phyloP scores from a whole-genome alignment of 2,797 vertebrate species.

The Cyclura pinguis region DNA sequence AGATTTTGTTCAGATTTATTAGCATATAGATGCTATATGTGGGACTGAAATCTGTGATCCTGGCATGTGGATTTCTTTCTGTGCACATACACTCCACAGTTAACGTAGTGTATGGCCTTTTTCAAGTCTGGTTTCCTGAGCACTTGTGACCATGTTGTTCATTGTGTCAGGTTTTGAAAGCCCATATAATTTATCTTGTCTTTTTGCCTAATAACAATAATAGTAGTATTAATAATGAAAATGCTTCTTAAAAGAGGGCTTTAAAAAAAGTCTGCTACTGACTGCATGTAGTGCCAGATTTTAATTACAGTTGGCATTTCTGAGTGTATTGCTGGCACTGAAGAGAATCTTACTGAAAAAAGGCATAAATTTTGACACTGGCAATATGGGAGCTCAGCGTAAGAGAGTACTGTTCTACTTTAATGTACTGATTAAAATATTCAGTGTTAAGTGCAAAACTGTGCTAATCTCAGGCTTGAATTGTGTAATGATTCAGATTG shows the following conservation, averaged over 20 bases:
- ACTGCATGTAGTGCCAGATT: slow-evolving; percentile 83
- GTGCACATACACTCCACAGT: slow-evolving; percentile 6
- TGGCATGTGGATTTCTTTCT: slow-evolving; percentile 41
- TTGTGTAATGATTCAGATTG: slow-evolving; percentile 73
- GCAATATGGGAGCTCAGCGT: slow-evolving; percentile 83
- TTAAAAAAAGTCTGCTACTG: slow-evolving; percentile 75
- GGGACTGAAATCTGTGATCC: background rate
- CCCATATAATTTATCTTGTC: slow-evolving; percentile 72
- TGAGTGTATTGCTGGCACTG: slow-evolving; percentile 83
- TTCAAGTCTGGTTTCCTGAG: slow-evolving; percentile 60
- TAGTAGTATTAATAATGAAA: slow-evolving; percentile 62
- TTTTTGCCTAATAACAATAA: slow-evolving; percentile 64
- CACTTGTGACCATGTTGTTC: slow-evolving; percentile 67
- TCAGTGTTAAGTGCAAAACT: slow-evolving; percentile 71
- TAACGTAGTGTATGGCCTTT: slow-evolving; percentile 55
- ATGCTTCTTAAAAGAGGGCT: slow-evolving; percentile 79
- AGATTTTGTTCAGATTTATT: slow-evolving; percentile 26
- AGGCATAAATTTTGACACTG: slow-evolving; percentile 86
- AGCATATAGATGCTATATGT: slow-evolving; percentile 1
- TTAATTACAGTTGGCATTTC: slow-evolving; percentile 88
- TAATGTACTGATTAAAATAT: slow-evolving; percentile 76
- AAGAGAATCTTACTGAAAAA: slow-evolving; percentile 83
- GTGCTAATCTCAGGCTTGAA: slow-evolving; percentile 70
- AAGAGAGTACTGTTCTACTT: slow-evolving; percentile 78
- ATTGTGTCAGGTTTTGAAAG: slow-evolving; percentile 73